phyloP scores from a whole-genome alignment of 2,797 vertebrate species.

The Danio choprae region DNA sequence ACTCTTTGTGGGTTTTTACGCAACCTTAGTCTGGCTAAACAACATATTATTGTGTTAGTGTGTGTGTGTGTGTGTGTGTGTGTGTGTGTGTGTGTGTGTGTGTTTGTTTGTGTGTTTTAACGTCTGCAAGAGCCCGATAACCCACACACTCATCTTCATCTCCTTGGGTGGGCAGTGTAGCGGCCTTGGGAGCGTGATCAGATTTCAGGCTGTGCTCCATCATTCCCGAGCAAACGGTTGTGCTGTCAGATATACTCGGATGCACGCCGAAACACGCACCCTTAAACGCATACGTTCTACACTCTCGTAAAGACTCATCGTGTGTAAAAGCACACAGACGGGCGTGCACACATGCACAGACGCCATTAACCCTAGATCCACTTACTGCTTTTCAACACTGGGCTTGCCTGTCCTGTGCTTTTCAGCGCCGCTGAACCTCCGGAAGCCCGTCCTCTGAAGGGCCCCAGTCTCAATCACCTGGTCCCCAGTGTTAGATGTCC shows the following conservation, averaged over 20 bases:
- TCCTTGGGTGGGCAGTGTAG: constrained; percentile 57
- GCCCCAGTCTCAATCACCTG: constrained; percentile 46
- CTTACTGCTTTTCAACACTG: constrained; percentile 61
- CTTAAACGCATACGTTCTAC: constrained; percentile 24
- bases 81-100: constrained; percentile 42
- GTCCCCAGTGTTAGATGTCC: constrained; percentile 51
- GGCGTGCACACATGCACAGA: constrained; percentile 24
- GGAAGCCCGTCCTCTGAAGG: constrained; percentile 30
- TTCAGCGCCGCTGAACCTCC: constrained; percentile 47
- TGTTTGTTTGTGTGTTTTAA: constrained; percentile 35
- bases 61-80: no score
- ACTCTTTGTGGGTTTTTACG: constrained; percentile 16
- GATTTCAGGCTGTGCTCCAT: constrained; percentile 57
- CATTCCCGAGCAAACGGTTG: constrained; percentile 38
- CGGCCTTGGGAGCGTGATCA: constrained; percentile 47
- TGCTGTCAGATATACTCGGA: constrained; percentile 32
- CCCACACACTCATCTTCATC: constrained; percentile 41
- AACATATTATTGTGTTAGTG: constrained; percentile 23
- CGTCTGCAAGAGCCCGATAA: constrained; percentile 14
- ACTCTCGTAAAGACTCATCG: constrained; percentile 31
- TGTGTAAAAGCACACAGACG: constrained; percentile 36
- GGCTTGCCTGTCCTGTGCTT: constrained; percentile 53
- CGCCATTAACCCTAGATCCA: constrained; percentile 57
- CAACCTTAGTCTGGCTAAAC: constrained; percentile 19
- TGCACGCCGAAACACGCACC: constrained; percentile 16